phyloP scores from a whole-genome alignment of 2,888 invertebrate species.

The Matsumyia berberina region DNA sequence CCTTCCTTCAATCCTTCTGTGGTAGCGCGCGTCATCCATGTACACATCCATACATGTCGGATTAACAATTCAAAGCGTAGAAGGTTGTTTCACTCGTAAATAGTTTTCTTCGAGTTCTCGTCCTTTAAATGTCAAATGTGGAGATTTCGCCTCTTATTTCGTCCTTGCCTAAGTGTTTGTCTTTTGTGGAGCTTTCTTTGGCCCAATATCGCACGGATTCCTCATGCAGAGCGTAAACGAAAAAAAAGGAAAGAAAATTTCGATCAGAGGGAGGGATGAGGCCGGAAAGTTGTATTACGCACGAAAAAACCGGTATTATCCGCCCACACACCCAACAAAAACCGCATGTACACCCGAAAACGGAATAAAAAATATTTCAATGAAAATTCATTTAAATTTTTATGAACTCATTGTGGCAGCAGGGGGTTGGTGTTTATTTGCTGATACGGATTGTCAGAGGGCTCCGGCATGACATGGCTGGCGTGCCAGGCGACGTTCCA shows the following conservation, averaged over 20 bases:
- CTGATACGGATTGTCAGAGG: neutral
- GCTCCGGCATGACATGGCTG: neutral
- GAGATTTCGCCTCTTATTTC: conserved; percentile 35
- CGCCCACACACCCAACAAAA: conserved; percentile 61
- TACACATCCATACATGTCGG: conserved; percentile 5
- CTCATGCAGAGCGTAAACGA: conserved; percentile 14
- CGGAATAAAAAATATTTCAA: conserved; percentile 74
- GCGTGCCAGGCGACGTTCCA: conserved; percentile 35
- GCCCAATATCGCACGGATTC: conserved; percentile 18
- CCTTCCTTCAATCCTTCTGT: conserved; percentile 11
- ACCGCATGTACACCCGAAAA: conserved; percentile 41
- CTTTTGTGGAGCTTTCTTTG: conserved; percentile 7
- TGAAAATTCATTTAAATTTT: conserved; percentile 77
- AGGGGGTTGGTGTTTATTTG: conserved; percentile 22
- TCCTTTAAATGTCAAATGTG: conserved; percentile 65
- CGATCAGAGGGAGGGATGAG: conserved; percentile 21
- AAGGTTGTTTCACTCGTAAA: conserved; percentile 38
- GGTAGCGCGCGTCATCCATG: conserved; percentile 1
- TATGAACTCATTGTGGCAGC: conserved; percentile 57
- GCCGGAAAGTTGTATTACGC: conserved; percentile 67
- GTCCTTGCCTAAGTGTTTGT: conserved; percentile 20
- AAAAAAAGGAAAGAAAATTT: conserved; percentile 24
- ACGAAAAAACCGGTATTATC: conserved; percentile 68
- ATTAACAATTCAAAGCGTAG: conserved; percentile 54
- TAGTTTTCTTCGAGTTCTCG: conserved; percentile 52